Base-by-base conservation (phyloP, 2,113 vertebrate genomes). In the Otocyon megalotis region DNA sequence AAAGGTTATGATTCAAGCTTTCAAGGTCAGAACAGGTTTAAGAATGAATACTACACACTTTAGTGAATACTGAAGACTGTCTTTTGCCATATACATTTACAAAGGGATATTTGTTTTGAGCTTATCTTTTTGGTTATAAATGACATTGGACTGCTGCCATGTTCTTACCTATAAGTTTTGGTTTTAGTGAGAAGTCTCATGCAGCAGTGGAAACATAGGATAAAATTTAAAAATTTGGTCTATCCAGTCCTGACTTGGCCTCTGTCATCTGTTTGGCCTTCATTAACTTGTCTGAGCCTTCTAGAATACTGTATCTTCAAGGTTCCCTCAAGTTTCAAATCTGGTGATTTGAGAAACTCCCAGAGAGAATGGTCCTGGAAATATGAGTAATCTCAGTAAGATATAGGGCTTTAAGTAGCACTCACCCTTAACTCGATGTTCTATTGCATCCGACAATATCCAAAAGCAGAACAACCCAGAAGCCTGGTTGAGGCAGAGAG, bases 51-150 rank as follows among this genome's bases (percentile, higher is more conserved):
- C 8, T 30, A 28, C 28, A 32, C 67, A 37, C 20, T 54, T 63
- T 28, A 93, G 37, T n/a, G 79, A 71, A 84, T 24, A 71, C 19
- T 50, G 22, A 95, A 0, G 22, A 58, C 20, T 43, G 12, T 30
- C 13, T 94, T 93, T 93, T 69, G 56, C 30, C 30, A 62, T 74
- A 54, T 53, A 84, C 32, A 69, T 56, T 84, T 30, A 92, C 37
- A 63, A 53, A 90, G 65, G 4, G 84, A 69, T 89, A 63, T 56
- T 56, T 80, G n/a, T n/a, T 20, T 22, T 94, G 67, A 69, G 16
- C 96, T 94, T 87, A 69, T 56, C 37, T 90, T 94, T 96, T 79
- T 22, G 94, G 37, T 77, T 92, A 77, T 17, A 88, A 92, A 79
- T 63, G n/a, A 15, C 43, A 43, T 43, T 80, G 43, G 28, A 93